Base-by-base conservation (phyloP, 2,113 vertebrate species). In the Chloropsis hardwickii region DNA sequence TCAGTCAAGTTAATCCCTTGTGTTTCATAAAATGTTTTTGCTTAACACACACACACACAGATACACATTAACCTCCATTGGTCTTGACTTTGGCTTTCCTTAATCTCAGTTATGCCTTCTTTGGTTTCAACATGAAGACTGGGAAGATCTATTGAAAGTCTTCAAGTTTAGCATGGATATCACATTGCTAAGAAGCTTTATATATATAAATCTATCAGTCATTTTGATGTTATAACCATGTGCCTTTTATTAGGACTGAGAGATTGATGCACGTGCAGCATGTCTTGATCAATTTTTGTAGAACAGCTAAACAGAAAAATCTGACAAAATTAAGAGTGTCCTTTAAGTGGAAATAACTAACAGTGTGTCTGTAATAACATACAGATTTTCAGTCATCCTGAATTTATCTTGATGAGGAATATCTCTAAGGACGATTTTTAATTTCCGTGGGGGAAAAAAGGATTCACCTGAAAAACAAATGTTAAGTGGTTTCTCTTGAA, bases 101-200 rank as follows among this genome's bases (percentile, higher is more conserved):
- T 79, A 42, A 54, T 66, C 23, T 78, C 61, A 60, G 18, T 73
- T 72, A 58, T 29, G 10, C 6, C 11, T 76, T 88, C 48, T 80
- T n/a, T 24, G 47, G 56, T 0, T 60, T 81, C 21, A 90, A 9
- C 31, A 64, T 0, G 0, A 84, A 82, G 12, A 17, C 19, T 56
- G 9, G 8, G 11, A 82, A 20, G 29, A 81, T 39, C 28, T 71
- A 4, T 40, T 60, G 27, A 64, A 92, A 80, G 23, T 4, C 11
- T 66, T 87, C 39, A 62, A 42, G 21, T 64, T 71, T 67, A 31
- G 82, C 6, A 0, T 6, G n/a, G 33, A 33, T 51, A 6, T 62
- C 31, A 53, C 14, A 39, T 93, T 82, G 45, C 37, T 81, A 77
- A 42, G 67, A 65, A 69, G 14, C 8, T 88, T 70, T 45, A 29